Base-by-base conservation (phyloP, 1,140 invertebrate species). In the Calliopsis andreniformis region DNA sequence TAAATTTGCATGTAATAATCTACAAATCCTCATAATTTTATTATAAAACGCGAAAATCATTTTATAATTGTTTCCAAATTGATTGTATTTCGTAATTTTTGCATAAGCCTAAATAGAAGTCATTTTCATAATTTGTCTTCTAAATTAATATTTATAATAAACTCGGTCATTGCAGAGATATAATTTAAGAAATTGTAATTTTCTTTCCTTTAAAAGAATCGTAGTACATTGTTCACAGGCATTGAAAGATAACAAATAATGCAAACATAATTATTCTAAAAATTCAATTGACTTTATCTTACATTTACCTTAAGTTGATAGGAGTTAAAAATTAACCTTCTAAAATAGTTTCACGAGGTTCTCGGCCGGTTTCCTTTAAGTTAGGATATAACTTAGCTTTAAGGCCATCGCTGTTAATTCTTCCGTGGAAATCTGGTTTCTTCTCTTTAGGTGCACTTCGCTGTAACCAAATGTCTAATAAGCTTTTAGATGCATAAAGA, bases 371-470 rank as follows among this genome's bases (percentile, higher is more conserved):
- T 59, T 92, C 91, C 61, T 95, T 95, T 28, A 97, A 91, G 83
- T 97, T 96, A 0, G 95, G 93, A 92, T 98, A 98, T 1, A 98
- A 88, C 82, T 96, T 96, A 0, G 96, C 96, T 42, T 95, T 91
- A 47, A 91, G 91, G 2, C 94, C 94, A 0, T 95, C 95, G n/a
- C 94, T 94, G 61, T 94, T 95, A 35, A 95, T 83, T 42, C 97
- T 92, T 0, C 97, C 97, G 5, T 95, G 94, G 91, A 98, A 97
- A 77, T 98, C 97, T 1, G 94, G 93, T 23, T 96, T 93, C 25
- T 94, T 92, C 39, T 94, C 91, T 78, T 88, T 94, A 42, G 88
- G 93, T 75, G 88, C 93, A 80, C 87, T 90, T 82, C 87, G 94
- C 85, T 85, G 92, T 75, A 80, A 92, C 93, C 82, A 94, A 1